Percentiles rank a stretch among this genome's conserved stretches.
Evolutionary conservation across 2,797 vertebrate species (phyloP).

Genomic region (Erethizon dorsatum): DNA sequence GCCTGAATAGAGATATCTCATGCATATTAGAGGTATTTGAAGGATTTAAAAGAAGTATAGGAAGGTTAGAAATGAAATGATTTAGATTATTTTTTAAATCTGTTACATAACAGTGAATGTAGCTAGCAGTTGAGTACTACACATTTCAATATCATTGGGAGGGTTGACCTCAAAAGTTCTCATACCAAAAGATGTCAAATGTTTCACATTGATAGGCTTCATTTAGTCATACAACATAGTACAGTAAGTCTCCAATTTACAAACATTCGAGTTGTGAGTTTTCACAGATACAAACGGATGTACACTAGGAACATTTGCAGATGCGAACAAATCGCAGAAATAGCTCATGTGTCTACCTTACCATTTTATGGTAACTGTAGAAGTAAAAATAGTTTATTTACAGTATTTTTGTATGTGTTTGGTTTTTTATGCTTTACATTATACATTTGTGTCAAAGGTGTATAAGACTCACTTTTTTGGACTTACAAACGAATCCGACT

Average conservation of each 20-base stretch:
- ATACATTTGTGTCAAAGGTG: not conserved
- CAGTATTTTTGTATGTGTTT: not conserved
- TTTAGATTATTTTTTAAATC: not conserved
- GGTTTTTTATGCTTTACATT: not conserved
- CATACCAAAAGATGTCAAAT: not conserved
- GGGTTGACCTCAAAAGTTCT: not conserved
- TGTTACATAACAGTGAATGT: not conserved
- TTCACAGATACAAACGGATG: not conserved
- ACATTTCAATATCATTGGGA: not conserved
- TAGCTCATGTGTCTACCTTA: not conserved
- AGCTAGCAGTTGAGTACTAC: not conserved
- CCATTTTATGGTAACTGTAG: not conserved
- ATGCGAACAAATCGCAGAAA: not conserved
- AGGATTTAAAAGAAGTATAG: constrained; percentile 35
- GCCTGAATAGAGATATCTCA: not conserved
- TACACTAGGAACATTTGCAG: not conserved
- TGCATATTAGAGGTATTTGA: constrained; percentile 35
- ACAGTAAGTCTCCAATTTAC: not conserved
- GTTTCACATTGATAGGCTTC: not conserved
- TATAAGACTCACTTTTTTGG: not conserved
- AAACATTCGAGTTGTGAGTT: not conserved
- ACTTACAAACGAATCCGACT: not conserved
- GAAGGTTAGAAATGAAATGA: not conserved
- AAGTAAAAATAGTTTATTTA: not conserved
- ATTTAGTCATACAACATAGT: not conserved